Percentiles rank a stretch among this genome's conserved stretches.
Evolutionary conservation across 2,797 vertebrate genomes (phyloP).

Genomic region (Pangasius djambal): DNA sequence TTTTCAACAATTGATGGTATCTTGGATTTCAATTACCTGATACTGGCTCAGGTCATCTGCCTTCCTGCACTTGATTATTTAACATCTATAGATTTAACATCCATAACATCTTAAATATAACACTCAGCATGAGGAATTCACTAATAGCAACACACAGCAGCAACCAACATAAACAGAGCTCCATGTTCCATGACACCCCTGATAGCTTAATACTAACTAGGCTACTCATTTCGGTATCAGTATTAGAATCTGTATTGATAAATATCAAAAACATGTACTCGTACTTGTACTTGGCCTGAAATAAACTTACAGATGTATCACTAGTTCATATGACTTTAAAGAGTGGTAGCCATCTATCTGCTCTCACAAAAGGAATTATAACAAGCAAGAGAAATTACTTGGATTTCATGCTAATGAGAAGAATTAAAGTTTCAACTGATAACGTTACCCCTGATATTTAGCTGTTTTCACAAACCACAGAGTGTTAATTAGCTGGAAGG

Average conservation of each 20-base stretch:
- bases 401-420: neutral
- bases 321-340: neutral
- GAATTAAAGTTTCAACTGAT: neutral
- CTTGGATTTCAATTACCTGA: neutral
- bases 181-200: neutral
- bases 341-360: neutral
- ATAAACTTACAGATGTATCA: neutral
- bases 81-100: neutral
- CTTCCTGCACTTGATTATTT: neutral
- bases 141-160: neutral
- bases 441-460: neutral
- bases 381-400: neutral
- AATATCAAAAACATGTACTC: neutral
- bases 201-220: neutral
- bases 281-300: neutral
- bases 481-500: slow-evolving; percentile 24
- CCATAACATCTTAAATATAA: neutral
- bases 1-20: neutral
- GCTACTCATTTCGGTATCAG: neutral
- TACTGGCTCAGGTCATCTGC: neutral
- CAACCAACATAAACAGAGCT: neutral
- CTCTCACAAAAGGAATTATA: neutral
- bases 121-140: neutral
- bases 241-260: neutral
- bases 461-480: slow-evolving; percentile 1